Evolutionary conservation across 2,797 vertebrate species (phyloP), one percentile per base, ranked within the genome.

Genomic region (Lophotriccus pileatus): DNA sequence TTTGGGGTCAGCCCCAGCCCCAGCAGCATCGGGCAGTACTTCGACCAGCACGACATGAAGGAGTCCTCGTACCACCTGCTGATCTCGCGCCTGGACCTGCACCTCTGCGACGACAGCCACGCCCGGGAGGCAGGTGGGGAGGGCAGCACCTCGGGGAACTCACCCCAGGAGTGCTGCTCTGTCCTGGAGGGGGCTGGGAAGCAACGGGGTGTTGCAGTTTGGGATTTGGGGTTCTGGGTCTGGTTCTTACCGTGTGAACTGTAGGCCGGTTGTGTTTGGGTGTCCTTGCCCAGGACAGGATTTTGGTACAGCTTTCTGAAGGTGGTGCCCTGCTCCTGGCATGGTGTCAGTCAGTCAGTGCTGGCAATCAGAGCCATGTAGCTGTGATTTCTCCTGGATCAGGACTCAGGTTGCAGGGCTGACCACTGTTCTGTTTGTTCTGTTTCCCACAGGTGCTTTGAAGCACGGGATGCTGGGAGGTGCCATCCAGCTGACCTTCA

Each of bases 1-100:
- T 97, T 98, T 0, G 91, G 98, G 39, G 96, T 96, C 14, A 91
- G 91, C 55, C 97, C 97, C 4, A 98, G 97, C 27, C 97, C 98
- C 52, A 98, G 93, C 93, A 99, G 98, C 85, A 97, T 98, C 28
- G 98, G 98, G 90, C 98, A 99, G 78, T 99, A 98, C 96, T 99
- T 99, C 44, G 99, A 99, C 76, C 98, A 98, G 53, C 98, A 98
- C 24, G 99, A 99, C 69, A 99, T 99, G 93, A 99, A 99, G 82
- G 99, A 99, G 90, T 99, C 99, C 5, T 99, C 99, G 1, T 99
- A 99, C 96, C 99, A 99, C 97, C 98, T 99, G 37, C 98, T 99
- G 91, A 99, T 99, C 96, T 99, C 99, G 28, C 99, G 98, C 73
- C 97, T 99, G 95, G 99, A 99, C 94, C 98, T 99, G 96, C 99